Base-by-base conservation (phyloP, 2,113 vertebrate species). In the Dascyllus trimaculatus region DNA sequence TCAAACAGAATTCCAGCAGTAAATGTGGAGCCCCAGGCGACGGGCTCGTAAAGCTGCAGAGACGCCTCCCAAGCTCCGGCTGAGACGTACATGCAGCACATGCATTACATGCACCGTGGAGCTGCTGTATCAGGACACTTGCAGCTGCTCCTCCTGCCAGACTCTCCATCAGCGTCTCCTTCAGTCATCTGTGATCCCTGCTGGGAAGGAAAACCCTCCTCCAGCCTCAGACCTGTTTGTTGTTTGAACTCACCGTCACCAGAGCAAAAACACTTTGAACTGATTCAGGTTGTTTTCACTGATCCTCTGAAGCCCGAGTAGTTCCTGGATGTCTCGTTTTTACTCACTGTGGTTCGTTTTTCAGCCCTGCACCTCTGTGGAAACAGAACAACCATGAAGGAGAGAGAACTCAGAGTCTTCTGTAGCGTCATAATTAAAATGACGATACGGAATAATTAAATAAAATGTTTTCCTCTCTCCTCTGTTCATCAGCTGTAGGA, bases 1-100 rank as follows among this genome's bases (percentile, higher is more conserved):
- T 67, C 75, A 82, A 79, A 85, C 79, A 70, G 75, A 79, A 82
- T 85, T 85, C 75, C 85, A 43, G 75, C 71, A 66, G 59, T 77
- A 77, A 82, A 76, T 54, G 64, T n/a, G 70, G 40, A 60, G 80
- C 78, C 77, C 71, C 4, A 0, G 78, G 84, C 73, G 22, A 29
- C 59, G 0, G 25, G 45, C 64, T 68, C 68, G 6, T 83, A 75
- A 85, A 85, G 62, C 70, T 75, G 63, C 67, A 71, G 40, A 71
- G 67, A 69, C 67, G 35, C 62, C 61, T 67, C 18, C 11, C 26
- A 59, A 43, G 25, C 19, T 14, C 46, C 1, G 35, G 2, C 24
- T 0, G 25, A 26, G 46, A 57, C 22, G 11, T 8, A 38, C 66
- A 49, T 0, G 1, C 9, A 45, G 57, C 14, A 60, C 46, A 17